These are phyloP conservation scores for Maccullochella peelii DNA, from an alignment of 2,113 vertebrate species.

Conservation along the genomic window DNA sequence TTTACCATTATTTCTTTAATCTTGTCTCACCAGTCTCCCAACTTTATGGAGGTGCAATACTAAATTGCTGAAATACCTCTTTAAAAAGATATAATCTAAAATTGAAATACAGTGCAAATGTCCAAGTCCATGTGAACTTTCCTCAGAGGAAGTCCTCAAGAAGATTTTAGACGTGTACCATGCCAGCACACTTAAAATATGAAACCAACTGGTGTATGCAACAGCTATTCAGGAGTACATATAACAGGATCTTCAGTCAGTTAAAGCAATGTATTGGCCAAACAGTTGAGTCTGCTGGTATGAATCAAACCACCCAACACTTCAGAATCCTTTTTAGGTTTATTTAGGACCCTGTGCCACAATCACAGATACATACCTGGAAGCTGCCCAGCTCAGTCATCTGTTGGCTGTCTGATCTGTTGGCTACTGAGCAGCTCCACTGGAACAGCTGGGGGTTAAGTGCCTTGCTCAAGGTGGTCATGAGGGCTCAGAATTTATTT, in stretches of 20 bases:
- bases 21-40: neutral
- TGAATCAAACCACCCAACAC: neutral
- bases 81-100: neutral
- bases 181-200: neutral
- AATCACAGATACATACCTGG: conserved; percentile 11
- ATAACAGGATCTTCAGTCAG: conserved; percentile 4
- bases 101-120: neutral
- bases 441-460: conserved; percentile 31
- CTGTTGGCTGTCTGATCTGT: conserved; percentile 17
- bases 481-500: neutral
- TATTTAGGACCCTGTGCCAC: neutral
- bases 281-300: neutral
- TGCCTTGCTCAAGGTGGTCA: conserved; percentile 32
- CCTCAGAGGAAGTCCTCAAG: too few species aligned
- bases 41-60: neutral
- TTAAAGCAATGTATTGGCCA: neutral
- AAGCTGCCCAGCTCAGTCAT: conserved; percentile 29
- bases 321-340: neutral
- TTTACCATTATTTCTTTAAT: neutral
- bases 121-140: neutral
- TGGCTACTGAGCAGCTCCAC: conserved; percentile 3
- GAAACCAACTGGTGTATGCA: neutral
- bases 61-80: neutral
- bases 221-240: neutral
- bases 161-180: neutral